Evolutionary conservation across 2,113 vertebrate species (phyloP), one percentile per base, ranked within the genome.

Genomic region (Helogale parvula): DNA sequence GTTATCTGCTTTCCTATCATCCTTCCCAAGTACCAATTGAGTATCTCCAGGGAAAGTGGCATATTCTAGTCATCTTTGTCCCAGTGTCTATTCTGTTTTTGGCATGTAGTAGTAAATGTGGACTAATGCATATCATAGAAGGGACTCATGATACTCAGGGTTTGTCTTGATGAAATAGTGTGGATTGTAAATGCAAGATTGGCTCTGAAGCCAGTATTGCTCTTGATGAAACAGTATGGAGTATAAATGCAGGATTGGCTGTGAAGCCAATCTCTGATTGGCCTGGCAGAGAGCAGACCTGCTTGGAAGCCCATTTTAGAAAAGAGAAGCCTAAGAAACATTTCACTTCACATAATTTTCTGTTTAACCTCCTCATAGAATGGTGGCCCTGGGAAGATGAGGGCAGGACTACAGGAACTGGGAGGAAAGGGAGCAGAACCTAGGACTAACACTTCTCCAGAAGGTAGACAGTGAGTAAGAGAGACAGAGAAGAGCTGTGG

Each of bases 11-110:
- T 89, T 85, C 21, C 71, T 17, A 7, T 86, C 13, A 65, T 76
- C 33, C 13, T 97, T 76, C 14, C 3, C 29, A 29, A 77, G 54
- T 74, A 80, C 19, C 15, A 47, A 17, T 29, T 41, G 57, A 93
- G 3, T 77, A 7, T 95, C 86, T 95, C 27, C 9, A 69, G 45
- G 31, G 16, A 77, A 93, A 95, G 74, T 57, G 57, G 33, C 38
- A 60, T 79, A 68, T 95, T 93, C 87, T 72, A 63, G 60, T 96
- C 57, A 65, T 57, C 41, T 96, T 93, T 82, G 7, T 88, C 63
- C 23, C 3, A 68, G 10, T 72, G 9, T 83, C 19, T 79, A 19
- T 71, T 47, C 9, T 57, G 41, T 91, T 72, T 15, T 72, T 90
- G 60, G n/a, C 41, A 72, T 77, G 19, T 71, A 83, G 71, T 74